Evolutionary conservation across 2,797 vertebrate genomes (phyloP).

Genomic region (Chiroxiphia lanceolata): DNA sequence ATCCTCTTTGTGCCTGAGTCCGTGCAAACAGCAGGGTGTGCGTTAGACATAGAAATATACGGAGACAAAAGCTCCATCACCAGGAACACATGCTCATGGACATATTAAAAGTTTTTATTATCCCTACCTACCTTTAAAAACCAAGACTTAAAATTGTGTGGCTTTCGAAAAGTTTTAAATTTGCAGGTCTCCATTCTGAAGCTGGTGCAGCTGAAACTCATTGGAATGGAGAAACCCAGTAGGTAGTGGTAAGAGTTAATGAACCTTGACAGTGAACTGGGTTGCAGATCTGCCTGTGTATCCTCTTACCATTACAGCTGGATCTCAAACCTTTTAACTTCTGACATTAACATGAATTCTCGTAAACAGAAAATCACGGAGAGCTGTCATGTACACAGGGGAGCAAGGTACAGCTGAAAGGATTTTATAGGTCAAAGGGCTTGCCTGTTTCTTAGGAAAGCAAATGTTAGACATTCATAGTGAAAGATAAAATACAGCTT

Average conservation of each 20-base stretch:
- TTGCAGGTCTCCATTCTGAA: not conserved
- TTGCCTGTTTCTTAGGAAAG: not conserved
- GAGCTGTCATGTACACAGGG: not conserved
- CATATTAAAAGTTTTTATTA: not conserved
- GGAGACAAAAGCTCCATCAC: not conserved
- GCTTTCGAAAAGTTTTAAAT: not conserved
- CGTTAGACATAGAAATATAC: not conserved
- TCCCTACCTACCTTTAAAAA: not conserved
- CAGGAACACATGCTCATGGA: accelerated
- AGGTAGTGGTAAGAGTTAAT: not conserved
- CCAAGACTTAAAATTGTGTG: not conserved
- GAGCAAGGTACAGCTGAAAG: not conserved
- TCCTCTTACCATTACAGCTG: not conserved
- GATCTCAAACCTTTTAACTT: not conserved
- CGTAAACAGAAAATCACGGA: not conserved
- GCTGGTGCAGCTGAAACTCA: not conserved
- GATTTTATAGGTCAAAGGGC: not conserved
- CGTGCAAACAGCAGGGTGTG: not conserved
- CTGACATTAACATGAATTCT: not conserved
- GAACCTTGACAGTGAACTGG: not conserved
- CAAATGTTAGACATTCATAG: not conserved
- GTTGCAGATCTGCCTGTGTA: not conserved
- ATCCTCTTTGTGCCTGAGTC: not conserved
- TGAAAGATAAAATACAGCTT: not conserved
- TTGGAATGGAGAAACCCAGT: not conserved